Conservation (phyloP, 2,797 vertebrate genomes). For the Melanogrammus aeglefinus region DNA sequence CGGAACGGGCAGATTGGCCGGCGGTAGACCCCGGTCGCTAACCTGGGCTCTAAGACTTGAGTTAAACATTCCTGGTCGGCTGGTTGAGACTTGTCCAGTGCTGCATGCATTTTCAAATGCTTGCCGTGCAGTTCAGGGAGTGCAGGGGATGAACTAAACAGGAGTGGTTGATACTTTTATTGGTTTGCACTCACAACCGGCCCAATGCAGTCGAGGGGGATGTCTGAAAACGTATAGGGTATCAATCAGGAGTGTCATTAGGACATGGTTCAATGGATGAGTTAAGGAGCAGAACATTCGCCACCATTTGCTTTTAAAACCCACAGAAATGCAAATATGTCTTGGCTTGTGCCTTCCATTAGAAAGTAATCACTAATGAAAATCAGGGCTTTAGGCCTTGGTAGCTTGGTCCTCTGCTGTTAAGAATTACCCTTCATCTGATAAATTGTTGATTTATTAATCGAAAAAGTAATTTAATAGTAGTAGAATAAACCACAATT, state of each 20-base stretch:
- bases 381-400: background rate
- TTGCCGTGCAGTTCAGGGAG: constrained; percentile 16
- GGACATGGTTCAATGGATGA: background rate
- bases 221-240: background rate
- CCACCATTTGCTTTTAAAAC: background rate
- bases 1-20: background rate
- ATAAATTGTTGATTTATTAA: background rate
- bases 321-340: background rate
- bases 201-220: background rate
- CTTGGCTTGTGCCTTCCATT: background rate
- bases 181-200: background rate
- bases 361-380: background rate
- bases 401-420: background rate
- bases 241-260: background rate
- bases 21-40: background rate
- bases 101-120: constrained; percentile 27
- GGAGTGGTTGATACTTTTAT: background rate
- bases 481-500: background rate
- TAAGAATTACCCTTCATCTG: background rate
- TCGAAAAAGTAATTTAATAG: background rate
- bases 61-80: constrained; percentile 57
- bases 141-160: background rate
- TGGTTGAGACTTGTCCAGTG: constrained; percentile 59
- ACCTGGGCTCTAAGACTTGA: background rate
- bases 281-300: background rate